Conservation (phyloP, 2,113 vertebrate genomes). For the Bombycilla garrulus region DNA sequence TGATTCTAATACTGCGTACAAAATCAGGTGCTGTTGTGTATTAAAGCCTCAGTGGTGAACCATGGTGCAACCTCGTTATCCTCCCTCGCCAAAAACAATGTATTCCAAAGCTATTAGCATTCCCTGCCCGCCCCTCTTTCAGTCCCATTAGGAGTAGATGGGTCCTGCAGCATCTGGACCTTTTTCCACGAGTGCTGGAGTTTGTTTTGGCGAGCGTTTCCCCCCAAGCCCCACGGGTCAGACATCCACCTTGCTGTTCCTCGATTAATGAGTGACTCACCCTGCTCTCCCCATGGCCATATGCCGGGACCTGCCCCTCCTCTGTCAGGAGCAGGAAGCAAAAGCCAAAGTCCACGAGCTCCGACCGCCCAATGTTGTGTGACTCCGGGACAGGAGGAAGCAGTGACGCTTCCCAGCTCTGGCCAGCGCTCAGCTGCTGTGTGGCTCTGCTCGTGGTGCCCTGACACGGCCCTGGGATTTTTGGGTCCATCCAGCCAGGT, state of each 20-base stretch:
- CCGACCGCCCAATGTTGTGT: accelerated
- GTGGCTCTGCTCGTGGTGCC: not conserved
- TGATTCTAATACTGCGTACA: not conserved
- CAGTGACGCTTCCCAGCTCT: not conserved
- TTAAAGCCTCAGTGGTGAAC: not conserved
- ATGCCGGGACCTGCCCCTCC: not conserved
- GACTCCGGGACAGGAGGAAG: constrained; percentile 4
- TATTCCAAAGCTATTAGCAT: accelerated
- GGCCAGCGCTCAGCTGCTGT: not conserved
- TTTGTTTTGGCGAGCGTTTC: not conserved
- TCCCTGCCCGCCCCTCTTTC: not conserved
- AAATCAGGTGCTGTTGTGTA: not conserved
- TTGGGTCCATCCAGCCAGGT: not conserved
- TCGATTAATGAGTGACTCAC: not conserved
- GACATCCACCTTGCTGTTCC: not conserved
- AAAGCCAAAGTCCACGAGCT: not conserved
- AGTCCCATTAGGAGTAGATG: not conserved
- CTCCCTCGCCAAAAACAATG: not conserved
- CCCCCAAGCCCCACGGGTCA: accelerated
- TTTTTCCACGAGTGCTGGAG: not conserved
- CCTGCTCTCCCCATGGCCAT: not conserved
- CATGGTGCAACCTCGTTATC: accelerated
- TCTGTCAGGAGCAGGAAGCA: not conserved
- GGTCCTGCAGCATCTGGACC: not conserved
- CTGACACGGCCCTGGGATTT: not conserved